Evolutionary conservation across 2,888 invertebrate species (phyloP), one percentile per base, ranked within the genome.

Genomic region (Phengaris alcon): DNA sequence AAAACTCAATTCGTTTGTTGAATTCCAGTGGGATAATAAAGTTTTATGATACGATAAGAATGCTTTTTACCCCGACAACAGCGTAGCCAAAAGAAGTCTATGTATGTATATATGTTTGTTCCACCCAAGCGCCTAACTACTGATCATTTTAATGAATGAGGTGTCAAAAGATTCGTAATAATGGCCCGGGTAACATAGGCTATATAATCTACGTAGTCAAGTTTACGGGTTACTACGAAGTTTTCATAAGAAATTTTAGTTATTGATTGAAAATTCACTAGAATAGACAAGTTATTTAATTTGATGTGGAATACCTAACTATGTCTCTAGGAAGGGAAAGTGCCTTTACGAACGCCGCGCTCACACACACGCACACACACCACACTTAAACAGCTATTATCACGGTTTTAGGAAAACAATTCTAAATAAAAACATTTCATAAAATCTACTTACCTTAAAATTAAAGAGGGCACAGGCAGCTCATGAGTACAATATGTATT

Each of bases 381-480:
- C 84, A 83, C 85, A 89, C 91, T 90, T 93, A 92, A 86, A 86
- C 84, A 91, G 88, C 94, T 93, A 94, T 90, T 94, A 94, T 94
- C 94, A 94, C 94, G 90, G 92, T 91, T 92, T 88, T 90, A 87
- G 86, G 87, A 88, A 88, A 90, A 88, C 86, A 88, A 87, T 86
- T 90, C 86, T 85, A 90, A 85, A 87, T 86, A 87, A 86, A 86
- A 87, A 89, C 88, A 86, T 78, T 87, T 87, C 86, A 89, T 88
- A 90, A 89, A 89, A 88, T 89, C 89, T 90, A 90, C 89, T 90
- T 90, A 87, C 88, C 91, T 91, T 93, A 93, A 89, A 92, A 90
- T 89, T 89, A 91, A 90, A 89, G 86, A 88, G 88, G 90, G 86
- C 85, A 90, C 88, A 90, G 90, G 88, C 88, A 88, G 87, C 81